A percentile compares a stretch with the other conserved stretches of the same genome.
These are phyloP conservation scores for Capitulum mitella DNA, from an alignment of 2,888 invertebrate genomes.

Conservation along the genomic window DNA sequence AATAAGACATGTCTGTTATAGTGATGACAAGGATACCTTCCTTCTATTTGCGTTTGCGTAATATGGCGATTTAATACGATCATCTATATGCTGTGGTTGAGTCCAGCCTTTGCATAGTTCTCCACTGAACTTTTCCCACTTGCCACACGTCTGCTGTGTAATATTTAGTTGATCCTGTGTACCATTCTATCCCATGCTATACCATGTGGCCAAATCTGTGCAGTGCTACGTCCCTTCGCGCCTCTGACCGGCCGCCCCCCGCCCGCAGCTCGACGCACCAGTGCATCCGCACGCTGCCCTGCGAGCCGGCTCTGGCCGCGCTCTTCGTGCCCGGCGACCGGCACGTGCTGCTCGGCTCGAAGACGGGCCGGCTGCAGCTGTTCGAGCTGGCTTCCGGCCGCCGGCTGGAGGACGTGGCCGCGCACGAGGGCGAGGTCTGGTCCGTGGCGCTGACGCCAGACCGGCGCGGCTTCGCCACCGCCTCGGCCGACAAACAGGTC, in stretches of 20 bases:
- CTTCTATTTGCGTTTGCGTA: no score
- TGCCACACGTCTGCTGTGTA: no score
- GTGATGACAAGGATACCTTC: no score
- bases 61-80: no score
- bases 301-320: slow-evolving; percentile 49
- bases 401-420: slow-evolving; percentile 68
- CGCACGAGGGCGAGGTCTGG: slow-evolving; percentile 74
- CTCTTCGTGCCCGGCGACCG: slow-evolving; percentile 85
- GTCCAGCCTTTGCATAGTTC: no score
- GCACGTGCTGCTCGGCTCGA: slow-evolving; percentile 78
- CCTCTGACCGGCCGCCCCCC: not conserved
- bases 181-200: no score
- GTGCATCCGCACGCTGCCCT: slow-evolving; percentile 9
- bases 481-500: slow-evolving; percentile 28
- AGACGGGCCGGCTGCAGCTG: slow-evolving; percentile 71
- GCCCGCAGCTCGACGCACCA: not conserved
- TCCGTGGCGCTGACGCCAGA: slow-evolving; percentile 71
- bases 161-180: no score
- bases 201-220: no score
- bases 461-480: slow-evolving; percentile 52
- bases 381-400: slow-evolving; percentile 75
- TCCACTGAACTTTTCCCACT: no score
- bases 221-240: no score
- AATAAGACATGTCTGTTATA: no score
- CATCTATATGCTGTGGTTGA: no score